Percentiles rank a stretch among this genome's conserved stretches.
Conservation (phyloP, 2,888 invertebrate genomes). For the Drosophila leonis region DNA sequence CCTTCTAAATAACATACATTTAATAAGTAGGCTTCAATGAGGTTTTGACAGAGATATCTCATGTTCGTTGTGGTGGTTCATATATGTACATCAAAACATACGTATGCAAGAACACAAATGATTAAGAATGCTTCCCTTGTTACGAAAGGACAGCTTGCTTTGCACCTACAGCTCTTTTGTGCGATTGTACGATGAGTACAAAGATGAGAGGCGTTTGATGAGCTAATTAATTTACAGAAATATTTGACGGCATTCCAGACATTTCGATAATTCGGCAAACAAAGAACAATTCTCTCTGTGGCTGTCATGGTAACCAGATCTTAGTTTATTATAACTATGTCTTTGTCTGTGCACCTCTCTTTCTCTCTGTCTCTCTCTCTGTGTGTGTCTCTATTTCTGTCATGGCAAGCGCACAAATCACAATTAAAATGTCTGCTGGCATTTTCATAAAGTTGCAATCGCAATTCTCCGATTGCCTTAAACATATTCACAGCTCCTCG, state of each 20-base stretch:
- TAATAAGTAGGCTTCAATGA: neutral
- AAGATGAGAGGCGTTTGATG: conserved; percentile 2
- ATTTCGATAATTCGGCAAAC: neutral
- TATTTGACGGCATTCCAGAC: conserved; percentile 19
- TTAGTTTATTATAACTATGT: neutral
- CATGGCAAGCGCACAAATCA: conserved; percentile 38
- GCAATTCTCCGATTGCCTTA: conserved; percentile 48
- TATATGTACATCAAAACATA: neutral
- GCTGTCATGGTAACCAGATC: conserved; percentile 4
- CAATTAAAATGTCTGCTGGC: conserved; percentile 61
- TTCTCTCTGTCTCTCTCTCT: too few relatives aligned
- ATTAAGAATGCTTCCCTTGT: neutral
- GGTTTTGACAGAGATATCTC: neutral
- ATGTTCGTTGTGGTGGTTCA: neutral
- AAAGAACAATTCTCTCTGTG: neutral
- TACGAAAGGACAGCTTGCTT: neutral
- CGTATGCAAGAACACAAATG: neutral
- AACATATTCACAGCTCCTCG: conserved; percentile 33
- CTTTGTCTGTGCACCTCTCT: too few relatives aligned
- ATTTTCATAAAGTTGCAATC: conserved; percentile 47
- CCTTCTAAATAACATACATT: too few relatives aligned
- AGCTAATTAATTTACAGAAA: conserved; percentile 28
- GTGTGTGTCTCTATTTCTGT: neutral
- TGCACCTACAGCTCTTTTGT: neutral
- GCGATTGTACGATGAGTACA: neutral